Evolutionary conservation across 2,797 vertebrate genomes (phyloP).

Genomic region (Cynodonichthys magdalenae): DNA sequence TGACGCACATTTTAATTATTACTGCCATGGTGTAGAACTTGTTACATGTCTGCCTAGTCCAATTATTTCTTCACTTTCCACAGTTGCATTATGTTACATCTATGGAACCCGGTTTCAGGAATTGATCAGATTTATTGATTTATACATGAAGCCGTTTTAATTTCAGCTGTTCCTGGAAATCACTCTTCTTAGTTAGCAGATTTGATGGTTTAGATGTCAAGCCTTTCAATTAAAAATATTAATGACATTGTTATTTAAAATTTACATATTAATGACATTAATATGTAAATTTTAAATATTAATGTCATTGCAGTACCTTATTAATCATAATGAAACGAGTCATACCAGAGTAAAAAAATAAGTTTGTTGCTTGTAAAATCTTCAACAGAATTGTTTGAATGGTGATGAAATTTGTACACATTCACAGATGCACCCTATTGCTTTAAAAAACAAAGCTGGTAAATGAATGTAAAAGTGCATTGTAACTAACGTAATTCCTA

Average conservation of each 20-base stretch:
- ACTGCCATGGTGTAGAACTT: background rate
- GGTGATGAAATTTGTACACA: no score
- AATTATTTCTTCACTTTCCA: conserved; percentile 32
- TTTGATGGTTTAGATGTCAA: conserved; percentile 43
- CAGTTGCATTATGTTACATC: conserved; percentile 35
- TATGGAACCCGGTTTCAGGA: conserved; percentile 42
- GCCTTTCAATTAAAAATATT: conserved; percentile 55
- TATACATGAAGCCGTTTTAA: conserved; percentile 57
- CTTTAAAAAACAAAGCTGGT: no score
- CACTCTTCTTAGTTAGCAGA: conserved; percentile 49
- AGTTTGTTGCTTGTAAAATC: no score
- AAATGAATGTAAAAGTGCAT: no score
- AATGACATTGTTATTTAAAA: background rate
- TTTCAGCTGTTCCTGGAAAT: conserved; percentile 58
- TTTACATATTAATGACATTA: no score
- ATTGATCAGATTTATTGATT: conserved; percentile 62
- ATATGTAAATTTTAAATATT: conserved; percentile 37
- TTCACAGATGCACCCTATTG: no score
- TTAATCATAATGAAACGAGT: background rate
- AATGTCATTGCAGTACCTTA: background rate
- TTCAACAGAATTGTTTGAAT: no score
- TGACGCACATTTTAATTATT: background rate
- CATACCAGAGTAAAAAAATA: no score
- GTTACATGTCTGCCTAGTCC: background rate
- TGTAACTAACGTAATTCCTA: no score